Evolutionary conservation across 2,113 vertebrate genomes (phyloP).

Genomic region (Tympanuchus pallidicinctus): DNA sequence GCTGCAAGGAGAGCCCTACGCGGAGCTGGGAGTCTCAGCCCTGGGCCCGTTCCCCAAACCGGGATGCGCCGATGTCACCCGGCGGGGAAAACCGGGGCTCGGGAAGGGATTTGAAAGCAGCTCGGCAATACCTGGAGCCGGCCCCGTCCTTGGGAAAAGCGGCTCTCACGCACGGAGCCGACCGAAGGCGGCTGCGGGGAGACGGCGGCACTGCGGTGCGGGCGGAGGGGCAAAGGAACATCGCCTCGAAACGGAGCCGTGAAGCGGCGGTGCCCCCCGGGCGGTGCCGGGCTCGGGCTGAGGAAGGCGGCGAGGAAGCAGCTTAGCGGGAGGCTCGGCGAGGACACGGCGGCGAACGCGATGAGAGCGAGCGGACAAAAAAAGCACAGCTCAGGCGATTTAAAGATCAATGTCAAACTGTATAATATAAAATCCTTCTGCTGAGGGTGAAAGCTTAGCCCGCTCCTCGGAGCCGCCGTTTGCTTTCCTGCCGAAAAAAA

Average conservation of each 20-base stretch:
- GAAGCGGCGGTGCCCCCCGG: neutral
- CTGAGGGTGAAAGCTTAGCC: conserved; percentile 55
- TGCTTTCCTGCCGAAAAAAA: conserved; percentile 40
- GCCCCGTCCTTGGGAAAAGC: neutral
- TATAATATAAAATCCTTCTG: conserved; percentile 74
- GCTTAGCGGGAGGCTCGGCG: conserved; percentile 60
- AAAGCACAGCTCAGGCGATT: conserved; percentile 78
- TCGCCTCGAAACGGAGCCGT: too few relatives aligned
- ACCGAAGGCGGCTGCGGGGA: neutral
- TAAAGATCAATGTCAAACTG: conserved; percentile 80
- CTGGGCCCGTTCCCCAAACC: neutral
- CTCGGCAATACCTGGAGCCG: neutral
- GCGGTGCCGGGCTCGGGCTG: neutral
- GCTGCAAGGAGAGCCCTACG: neutral
- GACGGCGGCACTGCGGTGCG: too few relatives aligned
- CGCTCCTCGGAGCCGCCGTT: conserved; percentile 38
- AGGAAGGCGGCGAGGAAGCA: conserved; percentile 47
- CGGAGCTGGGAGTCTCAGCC: neutral
- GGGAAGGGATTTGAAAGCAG: neutral
- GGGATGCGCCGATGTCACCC: neutral
- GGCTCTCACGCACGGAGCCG: too few relatives aligned
- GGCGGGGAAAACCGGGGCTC: neutral
- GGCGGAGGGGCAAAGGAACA: too few relatives aligned
- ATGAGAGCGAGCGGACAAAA: conserved; percentile 53
- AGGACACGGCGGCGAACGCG: conserved; percentile 54